phyloP scores from a whole-genome alignment of 1,140 invertebrate genomes.

The Drosophila nebulosa region DNA sequence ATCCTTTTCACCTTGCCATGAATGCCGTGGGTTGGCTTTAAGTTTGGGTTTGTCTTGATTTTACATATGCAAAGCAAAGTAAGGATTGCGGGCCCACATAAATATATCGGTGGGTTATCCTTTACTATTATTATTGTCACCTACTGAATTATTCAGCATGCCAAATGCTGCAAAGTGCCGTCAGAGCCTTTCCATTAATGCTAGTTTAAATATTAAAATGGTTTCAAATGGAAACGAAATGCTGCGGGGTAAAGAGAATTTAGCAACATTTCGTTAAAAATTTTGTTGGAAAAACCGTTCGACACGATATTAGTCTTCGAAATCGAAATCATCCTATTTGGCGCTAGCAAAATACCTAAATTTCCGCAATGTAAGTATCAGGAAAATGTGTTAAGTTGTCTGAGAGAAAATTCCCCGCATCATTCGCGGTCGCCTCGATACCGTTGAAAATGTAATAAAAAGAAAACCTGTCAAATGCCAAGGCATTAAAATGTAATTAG shows the following conservation, averaged over 20 bases:
- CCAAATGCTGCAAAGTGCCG: not conserved
- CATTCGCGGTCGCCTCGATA: not conserved
- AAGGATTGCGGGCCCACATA: not conserved
- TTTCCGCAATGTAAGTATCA: not conserved
- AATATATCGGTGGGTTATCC: not conserved
- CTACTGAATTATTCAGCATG: not conserved
- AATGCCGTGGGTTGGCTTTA: not conserved
- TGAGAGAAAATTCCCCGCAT: not conserved
- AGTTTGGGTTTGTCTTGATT: not conserved
- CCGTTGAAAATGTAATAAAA: conserved; percentile 1
- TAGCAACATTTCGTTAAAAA: not conserved
- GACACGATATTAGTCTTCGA: not conserved
- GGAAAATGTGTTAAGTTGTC: not conserved
- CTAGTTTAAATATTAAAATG: conserved; percentile 2
- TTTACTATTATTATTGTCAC: conserved; percentile 2
- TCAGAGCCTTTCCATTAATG: not conserved
- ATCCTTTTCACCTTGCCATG: not conserved
- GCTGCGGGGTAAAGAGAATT: not conserved
- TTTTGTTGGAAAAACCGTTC: not conserved
- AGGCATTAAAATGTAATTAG: conserved; percentile 60
- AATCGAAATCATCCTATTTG: not conserved
- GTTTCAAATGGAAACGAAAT: not conserved
- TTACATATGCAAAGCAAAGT: conserved; percentile 1
- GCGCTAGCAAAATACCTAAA: not conserved
- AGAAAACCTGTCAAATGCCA: conserved; percentile 32